Evolutionary conservation across 2,113 vertebrate genomes (phyloP), one percentile per base, ranked within the genome.

Genomic region (Atractosteus spatula): DNA sequence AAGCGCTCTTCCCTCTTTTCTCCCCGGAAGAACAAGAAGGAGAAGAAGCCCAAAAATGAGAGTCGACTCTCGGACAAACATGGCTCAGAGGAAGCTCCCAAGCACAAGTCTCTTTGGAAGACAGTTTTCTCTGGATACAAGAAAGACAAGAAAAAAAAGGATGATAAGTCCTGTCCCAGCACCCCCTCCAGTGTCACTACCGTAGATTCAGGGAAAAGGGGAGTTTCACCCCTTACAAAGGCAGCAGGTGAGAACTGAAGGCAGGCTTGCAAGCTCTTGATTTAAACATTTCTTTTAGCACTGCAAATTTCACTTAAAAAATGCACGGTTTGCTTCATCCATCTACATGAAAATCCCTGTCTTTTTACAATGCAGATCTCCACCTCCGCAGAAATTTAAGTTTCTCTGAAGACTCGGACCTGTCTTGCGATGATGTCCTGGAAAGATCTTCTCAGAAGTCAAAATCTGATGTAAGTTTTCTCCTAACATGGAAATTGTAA

Each of bases 91-190:
- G 91, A 90, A 3, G 84, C 92, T 0, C 81, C 95, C 62, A 98
- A 98, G 72, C 94, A 95, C 79, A 95, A 89, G 85, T 99, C 97
- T 0, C 71, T 99, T 70, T 99, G 97, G 97, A 99, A 98, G 77
- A 91, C 95, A 0, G 96, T 99, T 57, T 99, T 98, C 85, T 98
- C 96, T 0, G 95, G 97, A 2, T 97, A 98, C 84, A 98, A 96
- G 84, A 99, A 95, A 82, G 97, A 99, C 85, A 98, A 96, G 73
- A 98, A 97, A 89, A 99, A 97, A 81, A 97, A 97, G 73, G 95
- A 96, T 0, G 91, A 94, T 4, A 97, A 92, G 75, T 96, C 94
- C 0, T 94, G 93, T 74, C 90, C 95, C 0, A 97, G 97, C 83
- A 96, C 96, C 0, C 94, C 95, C 0, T 98, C 96, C 13, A 97